A percentile compares a stretch with the other conserved stretches of the same genome.
phyloP scores from a whole-genome alignment of 1,140 invertebrate species.

The Druon quercuslanigerum region DNA sequence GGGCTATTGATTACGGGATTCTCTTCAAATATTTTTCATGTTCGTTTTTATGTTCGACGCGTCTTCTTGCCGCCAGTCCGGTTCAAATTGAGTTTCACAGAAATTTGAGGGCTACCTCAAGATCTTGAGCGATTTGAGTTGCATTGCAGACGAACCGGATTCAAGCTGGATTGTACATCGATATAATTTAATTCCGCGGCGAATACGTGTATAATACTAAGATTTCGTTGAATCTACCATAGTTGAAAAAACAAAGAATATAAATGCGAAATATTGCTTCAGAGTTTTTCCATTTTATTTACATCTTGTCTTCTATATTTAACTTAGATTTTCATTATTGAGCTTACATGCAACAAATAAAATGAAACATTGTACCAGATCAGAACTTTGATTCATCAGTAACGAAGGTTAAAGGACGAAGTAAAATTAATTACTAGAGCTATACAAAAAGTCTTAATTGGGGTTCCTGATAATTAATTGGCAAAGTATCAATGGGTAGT shows the following conservation, averaged over 20 bases:
- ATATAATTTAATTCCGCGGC: not conserved
- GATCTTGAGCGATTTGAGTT: not conserved
- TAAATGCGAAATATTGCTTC: too few relatives aligned
- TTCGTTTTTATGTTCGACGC: not conserved
- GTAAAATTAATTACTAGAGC: too few relatives aligned
- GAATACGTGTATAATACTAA: not conserved
- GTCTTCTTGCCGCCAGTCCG: not conserved
- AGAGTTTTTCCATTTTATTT: not conserved
- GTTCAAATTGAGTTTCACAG: constrained; percentile 27
- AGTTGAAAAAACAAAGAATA: too few relatives aligned
- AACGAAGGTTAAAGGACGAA: too few relatives aligned
- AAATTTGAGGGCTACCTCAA: constrained; percentile 6
- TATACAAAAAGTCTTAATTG: too few relatives aligned
- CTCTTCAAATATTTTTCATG: not conserved
- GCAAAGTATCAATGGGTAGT: not conserved
- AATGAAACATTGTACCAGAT: too few relatives aligned
- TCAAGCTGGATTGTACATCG: not conserved
- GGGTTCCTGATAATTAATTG: not conserved
- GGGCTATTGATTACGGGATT: not conserved
- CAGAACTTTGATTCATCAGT: too few relatives aligned
- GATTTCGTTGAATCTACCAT: too few relatives aligned
- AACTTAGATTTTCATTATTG: not conserved
- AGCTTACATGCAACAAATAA: too few relatives aligned
- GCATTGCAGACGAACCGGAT: not conserved
- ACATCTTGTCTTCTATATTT: not conserved